Evolutionary conservation across 2,888 invertebrate species (phyloP).

Genomic region (Allolobophora icterica): DNA sequence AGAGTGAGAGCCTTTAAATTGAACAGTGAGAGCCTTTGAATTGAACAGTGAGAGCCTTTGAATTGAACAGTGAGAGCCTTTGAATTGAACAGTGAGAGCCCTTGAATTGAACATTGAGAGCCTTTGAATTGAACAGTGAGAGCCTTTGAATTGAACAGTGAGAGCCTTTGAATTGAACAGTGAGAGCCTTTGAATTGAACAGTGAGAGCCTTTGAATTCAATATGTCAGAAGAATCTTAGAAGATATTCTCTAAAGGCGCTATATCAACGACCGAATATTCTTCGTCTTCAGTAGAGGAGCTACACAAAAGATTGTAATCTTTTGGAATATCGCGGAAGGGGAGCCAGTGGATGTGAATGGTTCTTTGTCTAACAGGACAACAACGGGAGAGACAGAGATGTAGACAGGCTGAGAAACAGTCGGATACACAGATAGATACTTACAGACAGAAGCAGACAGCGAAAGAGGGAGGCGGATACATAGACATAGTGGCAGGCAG

Average conservation of each 20-base stretch:
- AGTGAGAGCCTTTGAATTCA: no score
- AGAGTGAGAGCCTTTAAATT: no score
- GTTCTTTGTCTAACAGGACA: neutral
- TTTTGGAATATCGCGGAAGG: no score
- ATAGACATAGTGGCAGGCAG: neutral
- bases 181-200: neutral
- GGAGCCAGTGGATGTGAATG: no score
- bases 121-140: no score
- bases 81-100: neutral
- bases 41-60: neutral
- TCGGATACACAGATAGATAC: neutral
- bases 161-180: no score
- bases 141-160: neutral
- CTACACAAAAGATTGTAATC: no score
- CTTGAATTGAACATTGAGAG: no score
- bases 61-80: no score
- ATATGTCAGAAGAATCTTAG: neutral
- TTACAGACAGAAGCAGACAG: neutral
- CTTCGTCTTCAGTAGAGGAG: neutral
- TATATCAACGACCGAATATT: neutral
- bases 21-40: no score
- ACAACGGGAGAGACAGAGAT: neutral
- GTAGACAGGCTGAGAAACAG: neutral
- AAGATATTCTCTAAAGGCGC: neutral
- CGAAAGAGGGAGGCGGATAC: neutral